Conservation (phyloP, 2,888 invertebrate genomes). For the Amphipoea oculea region DNA sequence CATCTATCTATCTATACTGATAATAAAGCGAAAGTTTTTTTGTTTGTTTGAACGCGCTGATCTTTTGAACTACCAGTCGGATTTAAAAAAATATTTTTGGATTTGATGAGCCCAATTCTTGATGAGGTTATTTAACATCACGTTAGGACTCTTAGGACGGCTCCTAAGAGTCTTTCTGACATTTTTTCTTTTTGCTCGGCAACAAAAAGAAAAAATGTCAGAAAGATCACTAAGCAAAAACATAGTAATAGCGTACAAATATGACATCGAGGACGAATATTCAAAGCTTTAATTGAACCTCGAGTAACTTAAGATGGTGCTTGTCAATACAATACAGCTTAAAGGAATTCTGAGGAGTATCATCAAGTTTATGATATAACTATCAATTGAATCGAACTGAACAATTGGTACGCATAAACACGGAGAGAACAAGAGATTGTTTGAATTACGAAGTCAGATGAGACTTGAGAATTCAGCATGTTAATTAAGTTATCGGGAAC, state of each 20-base stretch:
- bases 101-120: neutral
- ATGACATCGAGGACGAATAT: neutral
- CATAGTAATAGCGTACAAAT: neutral
- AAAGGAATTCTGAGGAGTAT: conserved; percentile 16
- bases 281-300: conserved; percentile 1
- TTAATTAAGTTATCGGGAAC: conserved; percentile 79
- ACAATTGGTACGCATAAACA: conserved; percentile 64
- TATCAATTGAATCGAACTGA: conserved; percentile 53
- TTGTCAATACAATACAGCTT: conserved; percentile 35
- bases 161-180: no score
- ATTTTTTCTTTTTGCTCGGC: no score
- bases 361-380: conserved; percentile 34
- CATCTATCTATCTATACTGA: neutral
- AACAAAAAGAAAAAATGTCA: neutral
- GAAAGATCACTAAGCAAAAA: neutral
- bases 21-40: neutral
- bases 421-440: conserved; percentile 65
- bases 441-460: conserved; percentile 76
- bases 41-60: no score
- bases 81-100: no score
- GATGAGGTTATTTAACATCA: neutral
- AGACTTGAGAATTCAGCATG: conserved; percentile 74
- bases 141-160: neutral
- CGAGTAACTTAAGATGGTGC: conserved; percentile 6
- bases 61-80: no score